Percentiles rank a stretch among this genome's conserved stretches.
Evolutionary conservation across 1,140 invertebrate species (phyloP).

Genomic region (Papilio helenus): DNA sequence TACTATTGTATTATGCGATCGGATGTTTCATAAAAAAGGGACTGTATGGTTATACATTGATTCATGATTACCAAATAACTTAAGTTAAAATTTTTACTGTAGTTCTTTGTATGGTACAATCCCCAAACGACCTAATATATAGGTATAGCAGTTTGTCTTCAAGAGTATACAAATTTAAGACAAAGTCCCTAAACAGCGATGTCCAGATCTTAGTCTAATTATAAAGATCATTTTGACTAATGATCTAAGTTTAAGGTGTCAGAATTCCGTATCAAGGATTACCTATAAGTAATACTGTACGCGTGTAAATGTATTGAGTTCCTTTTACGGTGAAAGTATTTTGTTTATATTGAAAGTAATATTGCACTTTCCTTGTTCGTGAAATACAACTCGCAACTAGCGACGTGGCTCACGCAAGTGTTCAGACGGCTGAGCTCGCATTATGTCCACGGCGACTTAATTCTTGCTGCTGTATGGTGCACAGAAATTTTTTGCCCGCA

Average conservation of each 20-base stretch:
- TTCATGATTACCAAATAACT: neutral
- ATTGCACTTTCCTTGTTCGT: neutral
- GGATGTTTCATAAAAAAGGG: conserved; percentile 1
- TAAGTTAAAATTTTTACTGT: no score
- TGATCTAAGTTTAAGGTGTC: no score
- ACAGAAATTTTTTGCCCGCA: neutral
- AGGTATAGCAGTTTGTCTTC: no score
- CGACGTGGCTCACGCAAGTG: conserved; percentile 2
- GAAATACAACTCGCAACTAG: neutral
- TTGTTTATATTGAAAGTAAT: conserved; percentile 16
- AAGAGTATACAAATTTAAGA: no score
- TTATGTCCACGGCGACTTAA: neutral
- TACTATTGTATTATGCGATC: conserved; percentile 28
- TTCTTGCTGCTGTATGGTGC: neutral
- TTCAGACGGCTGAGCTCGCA: neutral
- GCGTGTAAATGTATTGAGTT: neutral
- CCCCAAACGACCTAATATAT: no score
- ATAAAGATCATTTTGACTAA: no score
- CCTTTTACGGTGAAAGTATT: conserved; percentile 1
- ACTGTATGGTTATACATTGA: neutral
- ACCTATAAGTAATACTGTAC: neutral
- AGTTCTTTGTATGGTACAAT: neutral
- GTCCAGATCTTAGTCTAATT: no score
- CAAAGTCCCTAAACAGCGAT: no score
- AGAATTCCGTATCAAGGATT: neutral